Evolutionary conservation across 2,888 invertebrate genomes (phyloP).

Genomic region (Cecidostiba fungosa): DNA sequence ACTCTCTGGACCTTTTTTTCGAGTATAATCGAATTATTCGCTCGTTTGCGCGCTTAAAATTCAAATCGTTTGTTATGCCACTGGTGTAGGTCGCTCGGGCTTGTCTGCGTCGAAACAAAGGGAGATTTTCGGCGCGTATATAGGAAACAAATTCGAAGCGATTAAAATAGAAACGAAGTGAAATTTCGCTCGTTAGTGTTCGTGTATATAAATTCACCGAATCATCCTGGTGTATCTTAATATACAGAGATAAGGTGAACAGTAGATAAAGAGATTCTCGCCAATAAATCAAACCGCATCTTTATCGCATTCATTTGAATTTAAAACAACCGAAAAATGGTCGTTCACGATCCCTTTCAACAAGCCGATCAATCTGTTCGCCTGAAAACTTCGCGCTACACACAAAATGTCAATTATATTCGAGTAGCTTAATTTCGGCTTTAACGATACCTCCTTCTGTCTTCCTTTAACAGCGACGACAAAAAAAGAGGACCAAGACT

Average conservation of each 20-base stretch:
- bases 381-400: not conserved
- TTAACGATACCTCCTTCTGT: not conserved
- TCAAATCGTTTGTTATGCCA: slow-evolving; percentile 35
- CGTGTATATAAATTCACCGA: not conserved
- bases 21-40: slow-evolving; percentile 45
- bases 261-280: not conserved
- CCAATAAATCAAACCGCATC: not conserved
- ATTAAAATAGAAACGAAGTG: not conserved
- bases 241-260: not conserved
- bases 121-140: not conserved
- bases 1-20: slow-evolving; percentile 20
- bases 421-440: slow-evolving; percentile 40
- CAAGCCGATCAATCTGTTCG: not conserved
- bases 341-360: not conserved
- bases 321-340: not conserved
- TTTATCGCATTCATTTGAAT: not conserved
- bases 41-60: slow-evolving; percentile 56
- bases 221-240: too few species aligned
- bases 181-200: not conserved
- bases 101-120: slow-evolving; percentile 13
- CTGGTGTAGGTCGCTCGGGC: not conserved
- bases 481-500: not conserved
- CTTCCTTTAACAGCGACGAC: not conserved
- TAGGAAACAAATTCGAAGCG: slow-evolving; percentile 23
- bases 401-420: not conserved